Evolutionary conservation across 2,888 invertebrate genomes (phyloP), one percentile per base, ranked within the genome.

Genomic region (Tachina fera): DNA sequence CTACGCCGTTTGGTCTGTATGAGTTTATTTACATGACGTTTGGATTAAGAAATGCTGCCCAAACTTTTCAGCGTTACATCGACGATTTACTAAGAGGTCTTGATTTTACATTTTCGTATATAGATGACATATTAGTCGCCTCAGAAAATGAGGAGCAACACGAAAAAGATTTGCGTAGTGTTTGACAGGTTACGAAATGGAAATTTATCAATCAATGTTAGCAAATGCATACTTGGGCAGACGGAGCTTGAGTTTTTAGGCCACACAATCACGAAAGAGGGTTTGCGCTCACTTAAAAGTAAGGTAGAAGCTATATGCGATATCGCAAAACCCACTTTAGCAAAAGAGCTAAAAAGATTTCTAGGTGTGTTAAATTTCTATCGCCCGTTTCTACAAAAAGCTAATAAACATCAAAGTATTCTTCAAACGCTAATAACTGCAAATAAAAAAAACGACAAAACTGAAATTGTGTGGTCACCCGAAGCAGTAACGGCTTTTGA

Each of bases 291-390:
- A 60, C 49, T 45, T 14, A 41, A 68, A 56, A 43, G 19, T 2
- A 77, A 60, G 13, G 83, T 83, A 0, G 60, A 71, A 51, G 74
- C 65, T 8, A 39, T 77, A n/a, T 41, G 67, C 1, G 14, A 68
- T 0, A 70, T 70, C 8, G 1, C 0, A 11, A 51, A 16, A 41
- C 68, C 68, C 1, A 13, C 39, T 11, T 2, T 11, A 0, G 88
- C 89, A 0, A 89, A 89, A 39, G 82, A 90, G 13, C 81, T 93
- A 31, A 31, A 31, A 31, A 31, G 4, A 31, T 31, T 2, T 31
- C 22, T 31, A 31, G 31, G 31, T 31, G 91, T 91, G 89, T 61
- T 91, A 0, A 92, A 92, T 84, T 92, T 91, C 84, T 92, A 91
- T 58, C 79, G 90, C 2, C 79, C 89, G 13, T 91, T 89, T 39